A percentile compares a stretch with the other conserved stretches of the same genome.
These are phyloP conservation scores for Cydia splendana DNA, from an alignment of 1,140 invertebrate species.

Conservation along the genomic window DNA sequence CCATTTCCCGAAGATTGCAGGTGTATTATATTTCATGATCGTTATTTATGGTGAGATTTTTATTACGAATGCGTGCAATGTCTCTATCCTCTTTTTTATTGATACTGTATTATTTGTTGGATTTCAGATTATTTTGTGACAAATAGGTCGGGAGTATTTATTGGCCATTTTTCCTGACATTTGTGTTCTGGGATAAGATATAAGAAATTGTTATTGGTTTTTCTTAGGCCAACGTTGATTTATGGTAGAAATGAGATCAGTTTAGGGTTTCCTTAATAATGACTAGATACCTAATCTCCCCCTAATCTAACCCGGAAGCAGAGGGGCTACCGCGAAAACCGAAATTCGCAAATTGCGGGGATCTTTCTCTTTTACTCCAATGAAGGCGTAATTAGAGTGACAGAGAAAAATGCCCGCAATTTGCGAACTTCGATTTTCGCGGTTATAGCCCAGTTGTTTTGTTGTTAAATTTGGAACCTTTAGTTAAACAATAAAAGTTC, in stretches of 20 bases:
- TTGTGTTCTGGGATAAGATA: conserved; percentile 38
- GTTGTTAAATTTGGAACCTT: too few species aligned
- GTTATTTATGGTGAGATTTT: conserved; percentile 79
- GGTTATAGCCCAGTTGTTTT: too few species aligned
- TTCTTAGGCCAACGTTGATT: conserved; percentile 29
- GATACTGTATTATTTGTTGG: conserved; percentile 71
- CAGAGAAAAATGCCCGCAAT: too few species aligned
- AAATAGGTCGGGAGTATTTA: conserved; percentile 53
- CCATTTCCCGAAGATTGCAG: conserved; percentile 78
- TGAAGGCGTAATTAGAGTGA: too few species aligned
- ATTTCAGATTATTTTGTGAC: conserved; percentile 64
- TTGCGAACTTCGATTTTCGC: too few species aligned
- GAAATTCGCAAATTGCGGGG: too few species aligned
- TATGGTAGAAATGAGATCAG: conserved; percentile 3
- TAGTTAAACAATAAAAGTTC: too few species aligned
- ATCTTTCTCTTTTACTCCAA: too few species aligned
- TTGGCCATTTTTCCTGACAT: conserved; percentile 48
- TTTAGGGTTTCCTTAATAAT: not conserved
- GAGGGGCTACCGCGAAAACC: too few species aligned
- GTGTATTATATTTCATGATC: conserved; percentile 79
- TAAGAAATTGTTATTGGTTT: conserved; percentile 31
- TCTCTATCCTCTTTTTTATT: conserved; percentile 77
- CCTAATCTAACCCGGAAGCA: too few species aligned
- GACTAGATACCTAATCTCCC: too few species aligned
- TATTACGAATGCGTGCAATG: conserved; percentile 79